Base-by-base conservation (phyloP, 2,797 vertebrate genomes). In the Austrolebias charrua region DNA sequence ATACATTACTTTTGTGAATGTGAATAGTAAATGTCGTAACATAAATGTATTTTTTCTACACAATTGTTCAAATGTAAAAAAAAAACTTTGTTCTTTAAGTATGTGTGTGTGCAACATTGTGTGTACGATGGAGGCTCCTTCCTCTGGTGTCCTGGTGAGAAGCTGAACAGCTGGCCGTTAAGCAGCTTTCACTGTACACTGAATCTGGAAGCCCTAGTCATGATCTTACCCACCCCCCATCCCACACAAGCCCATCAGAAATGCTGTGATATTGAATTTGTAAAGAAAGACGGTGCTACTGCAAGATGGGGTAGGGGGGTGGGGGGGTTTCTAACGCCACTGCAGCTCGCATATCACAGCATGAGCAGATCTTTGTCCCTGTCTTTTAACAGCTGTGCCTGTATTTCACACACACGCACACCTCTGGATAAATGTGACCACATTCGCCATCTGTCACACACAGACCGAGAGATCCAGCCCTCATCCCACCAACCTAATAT, bases 401-500 rank as follows among this genome's bases (percentile, higher is more conserved):
- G 44, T 48, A 48, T 73, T 56, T 69, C 50, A 58, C 60, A 20
- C 61, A 66, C 56, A 80, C 60, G 66, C 71, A 53, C 72, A 75
- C 75, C 80, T 82, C 82, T 84, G 83, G 81, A 90, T 89, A 85
- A 87, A 85, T 83, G 85, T 90, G 81, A 82, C 86, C 81, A 82
- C 85, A 85, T 90, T 89, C 75, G 80, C 86, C 90, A 90, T 92
- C 90, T 92, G 89, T 92, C 89, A 90, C 81, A 91, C 83, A 82
- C 81, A 85, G 82, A 84, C 85, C 71, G 78, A 83, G 78, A 72
- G 88, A 91, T 90, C 82, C 89, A 81, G 78, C 76, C 80, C 82
- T 88, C 79, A 82, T 86, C 89, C 82, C 85, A 88, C 91, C 84
- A 75, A 81, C 92, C 92, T 92, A 93, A 93, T 93, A 93, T 93